phyloP scores from a whole-genome alignment of 2,888 invertebrate species.

The Brenthis daphne region DNA sequence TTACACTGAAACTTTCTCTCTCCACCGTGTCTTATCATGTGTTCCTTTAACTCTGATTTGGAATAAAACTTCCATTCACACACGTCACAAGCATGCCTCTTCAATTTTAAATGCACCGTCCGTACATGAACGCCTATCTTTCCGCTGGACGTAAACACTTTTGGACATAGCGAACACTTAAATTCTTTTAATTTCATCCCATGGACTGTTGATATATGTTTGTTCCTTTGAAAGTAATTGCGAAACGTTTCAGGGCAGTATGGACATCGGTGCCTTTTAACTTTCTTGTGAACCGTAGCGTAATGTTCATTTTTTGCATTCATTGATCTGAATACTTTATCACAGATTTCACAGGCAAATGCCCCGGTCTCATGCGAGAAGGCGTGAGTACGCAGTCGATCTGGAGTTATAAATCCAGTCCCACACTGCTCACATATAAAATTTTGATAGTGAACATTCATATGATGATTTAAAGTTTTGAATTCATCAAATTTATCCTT shows the following conservation, averaged over 20 bases:
- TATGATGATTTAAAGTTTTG: slow-evolving; percentile 71
- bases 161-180: slow-evolving; percentile 66
- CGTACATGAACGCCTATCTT: slow-evolving; percentile 65
- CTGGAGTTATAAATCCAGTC: slow-evolving; percentile 68
- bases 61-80: slow-evolving; percentile 82
- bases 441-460: slow-evolving; percentile 74
- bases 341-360: slow-evolving; percentile 70
- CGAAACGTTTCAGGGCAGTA: slow-evolving; percentile 68
- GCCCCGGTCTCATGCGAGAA: slow-evolving; percentile 68
- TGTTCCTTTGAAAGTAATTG: slow-evolving; percentile 72
- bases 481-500: slow-evolving; percentile 60
- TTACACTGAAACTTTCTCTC: slow-evolving; percentile 76
- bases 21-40: slow-evolving; percentile 78
- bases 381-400: slow-evolving; percentile 62
- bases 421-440: slow-evolving; percentile 75
- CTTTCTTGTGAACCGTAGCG: slow-evolving; percentile 74
- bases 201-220: slow-evolving; percentile 64
- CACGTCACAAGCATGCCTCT: slow-evolving; percentile 69
- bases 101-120: slow-evolving; percentile 72
- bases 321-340: slow-evolving; percentile 74
- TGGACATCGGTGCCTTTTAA: slow-evolving; percentile 68
- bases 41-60: slow-evolving; percentile 77
- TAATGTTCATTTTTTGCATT: slow-evolving; percentile 74
- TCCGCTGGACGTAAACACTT: slow-evolving; percentile 66
- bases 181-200: slow-evolving; percentile 70